phyloP scores from a whole-genome alignment of 2,113 vertebrate genomes.

The Garra rufa region DNA sequence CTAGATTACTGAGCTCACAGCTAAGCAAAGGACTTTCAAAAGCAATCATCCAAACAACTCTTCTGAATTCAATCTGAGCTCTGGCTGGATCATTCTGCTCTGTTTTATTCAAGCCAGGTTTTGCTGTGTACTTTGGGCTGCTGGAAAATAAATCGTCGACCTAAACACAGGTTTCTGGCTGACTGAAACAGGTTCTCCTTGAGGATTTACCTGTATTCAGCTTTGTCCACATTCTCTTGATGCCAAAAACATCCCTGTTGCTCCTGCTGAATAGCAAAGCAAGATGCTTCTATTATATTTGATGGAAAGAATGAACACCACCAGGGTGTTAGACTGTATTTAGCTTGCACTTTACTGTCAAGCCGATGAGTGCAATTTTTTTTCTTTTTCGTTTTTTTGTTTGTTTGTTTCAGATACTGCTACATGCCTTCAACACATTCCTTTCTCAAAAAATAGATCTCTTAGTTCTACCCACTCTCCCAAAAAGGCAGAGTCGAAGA shows the following conservation, averaged over 20 bases:
- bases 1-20: neutral
- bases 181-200: conserved; percentile 59
- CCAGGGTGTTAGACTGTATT: neutral
- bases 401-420: neutral
- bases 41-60: conserved; percentile 12
- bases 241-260: neutral
- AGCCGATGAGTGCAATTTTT: neutral
- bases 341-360: neutral
- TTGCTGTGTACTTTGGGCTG: conserved; percentile 46
- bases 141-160: conserved; percentile 72
- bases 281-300: neutral
- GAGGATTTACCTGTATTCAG: conserved; percentile 8
- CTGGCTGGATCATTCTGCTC: neutral
- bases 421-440: neutral
- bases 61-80: neutral
- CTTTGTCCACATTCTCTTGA: neutral
- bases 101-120: conserved; percentile 9
- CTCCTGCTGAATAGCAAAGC: neutral
- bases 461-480: neutral
- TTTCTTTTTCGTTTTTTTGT: neutral
- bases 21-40: conserved; percentile 56
- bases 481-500: neutral
- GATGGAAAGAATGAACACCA: neutral
- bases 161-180: conserved; percentile 22
- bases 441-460: neutral